Conservation (phyloP, 2,797 vertebrate genomes). For the Rachycentron canadum region DNA sequence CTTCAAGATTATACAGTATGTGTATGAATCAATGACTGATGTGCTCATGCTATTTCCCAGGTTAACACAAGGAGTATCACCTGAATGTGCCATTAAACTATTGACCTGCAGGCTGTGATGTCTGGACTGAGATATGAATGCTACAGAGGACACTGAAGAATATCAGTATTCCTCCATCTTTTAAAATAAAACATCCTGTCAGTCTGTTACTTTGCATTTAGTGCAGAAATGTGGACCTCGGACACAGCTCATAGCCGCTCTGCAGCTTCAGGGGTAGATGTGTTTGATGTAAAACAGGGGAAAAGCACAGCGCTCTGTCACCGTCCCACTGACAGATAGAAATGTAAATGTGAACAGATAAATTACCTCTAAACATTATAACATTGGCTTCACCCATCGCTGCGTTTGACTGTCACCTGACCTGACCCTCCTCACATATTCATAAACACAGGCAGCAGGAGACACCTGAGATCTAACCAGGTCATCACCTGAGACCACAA, state of each 20-base stretch:
- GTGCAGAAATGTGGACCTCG: background rate
- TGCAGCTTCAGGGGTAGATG: background rate
- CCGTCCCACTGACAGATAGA: background rate
- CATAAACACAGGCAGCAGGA: background rate
- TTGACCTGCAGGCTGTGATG: constrained; percentile 12
- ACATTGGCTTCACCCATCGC: background rate
- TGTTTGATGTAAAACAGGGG: background rate
- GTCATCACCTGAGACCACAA: constrained; percentile 39
- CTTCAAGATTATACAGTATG: too few relatives aligned
- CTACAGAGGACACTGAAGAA: background rate
- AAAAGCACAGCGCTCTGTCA: background rate
- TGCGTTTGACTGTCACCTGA: constrained; percentile 26
- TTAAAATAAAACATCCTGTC: background rate
- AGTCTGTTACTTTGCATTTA: background rate
- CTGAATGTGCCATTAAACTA: constrained; percentile 11
- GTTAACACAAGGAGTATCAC: background rate
- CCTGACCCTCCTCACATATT: constrained; percentile 10
- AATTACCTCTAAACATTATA: background rate
- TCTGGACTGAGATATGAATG: background rate
- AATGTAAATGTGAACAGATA: constrained; percentile 5
- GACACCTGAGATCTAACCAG: constrained; percentile 32
- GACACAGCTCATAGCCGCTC: background rate
- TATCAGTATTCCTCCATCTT: background rate
- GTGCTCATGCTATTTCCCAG: background rate
- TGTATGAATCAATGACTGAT: background rate